Evolutionary conservation across 1,140 invertebrate genomes (phyloP).

Genomic region (Zaprionus capensis): DNA sequence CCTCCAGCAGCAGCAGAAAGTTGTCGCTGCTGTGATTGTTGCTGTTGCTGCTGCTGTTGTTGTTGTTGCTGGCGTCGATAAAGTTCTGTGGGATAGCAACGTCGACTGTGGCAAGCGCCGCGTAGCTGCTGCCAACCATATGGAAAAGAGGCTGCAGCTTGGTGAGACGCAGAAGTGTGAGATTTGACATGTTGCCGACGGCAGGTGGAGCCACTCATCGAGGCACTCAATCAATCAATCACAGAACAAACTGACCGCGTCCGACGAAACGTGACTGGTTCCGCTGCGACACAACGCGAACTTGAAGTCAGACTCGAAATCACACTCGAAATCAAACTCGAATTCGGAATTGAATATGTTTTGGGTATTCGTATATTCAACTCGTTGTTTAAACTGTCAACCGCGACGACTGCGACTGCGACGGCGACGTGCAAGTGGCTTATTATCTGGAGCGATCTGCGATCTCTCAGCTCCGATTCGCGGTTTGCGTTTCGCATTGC

Average conservation of each 20-base stretch:
- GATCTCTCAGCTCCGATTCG: constrained; percentile 7
- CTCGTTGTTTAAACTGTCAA: constrained; percentile 43
- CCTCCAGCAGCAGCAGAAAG: constrained; percentile 57
- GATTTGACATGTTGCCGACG: constrained; percentile 60
- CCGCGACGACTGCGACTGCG: constrained; percentile 32
- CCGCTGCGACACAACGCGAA: constrained; percentile 2
- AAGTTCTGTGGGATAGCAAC: constrained; percentile 39
- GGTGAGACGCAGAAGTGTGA: constrained; percentile 54
- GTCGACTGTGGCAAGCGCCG: constrained; percentile 56
- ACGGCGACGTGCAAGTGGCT: constrained; percentile 39
- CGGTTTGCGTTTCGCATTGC: constrained; percentile 9
- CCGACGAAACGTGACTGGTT: constrained; percentile 47
- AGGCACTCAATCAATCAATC: constrained; percentile 42
- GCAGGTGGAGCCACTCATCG: constrained; percentile 6
- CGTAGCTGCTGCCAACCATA: constrained; percentile 52
- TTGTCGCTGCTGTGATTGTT: constrained; percentile 50
- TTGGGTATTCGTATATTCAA: neutral
- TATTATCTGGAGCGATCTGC: constrained; percentile 37
- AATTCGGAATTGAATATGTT: neutral
- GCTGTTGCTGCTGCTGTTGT: constrained; percentile 14
- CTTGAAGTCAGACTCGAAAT: neutral
- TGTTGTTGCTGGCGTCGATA: constrained; percentile 18
- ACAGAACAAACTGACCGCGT: neutral
- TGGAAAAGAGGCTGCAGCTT: constrained; percentile 67
- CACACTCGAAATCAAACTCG: neutral